A percentile compares a stretch with the other conserved stretches of the same genome.
Evolutionary conservation across 1,140 invertebrate genomes (phyloP).

Genomic region (Sminthurinus signatus): DNA sequence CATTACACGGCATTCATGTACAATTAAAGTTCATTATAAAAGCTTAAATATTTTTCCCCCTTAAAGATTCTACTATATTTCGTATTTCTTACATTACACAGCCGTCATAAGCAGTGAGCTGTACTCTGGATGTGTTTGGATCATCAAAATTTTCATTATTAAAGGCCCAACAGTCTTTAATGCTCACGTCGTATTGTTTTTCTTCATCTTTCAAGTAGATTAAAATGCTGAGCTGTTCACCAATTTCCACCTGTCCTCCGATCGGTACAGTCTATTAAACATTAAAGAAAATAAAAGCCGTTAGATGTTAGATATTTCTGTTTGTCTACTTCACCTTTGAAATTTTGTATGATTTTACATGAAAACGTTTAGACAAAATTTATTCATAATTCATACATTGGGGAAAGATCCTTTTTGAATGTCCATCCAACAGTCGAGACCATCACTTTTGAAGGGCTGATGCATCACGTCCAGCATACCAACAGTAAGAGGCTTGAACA

Average conservation of each 20-base stretch:
- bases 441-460: conserved; percentile 55
- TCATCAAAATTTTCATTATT: conserved; percentile 58
- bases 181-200: conserved; percentile 58
- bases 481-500: conserved; percentile 62
- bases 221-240: conserved; percentile 61
- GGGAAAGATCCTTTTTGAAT: conserved; percentile 63
- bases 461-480: conserved; percentile 64
- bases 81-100: conserved; percentile 56
- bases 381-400: no score
- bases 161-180: conserved; percentile 66
- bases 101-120: conserved; percentile 58
- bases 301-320: no score
- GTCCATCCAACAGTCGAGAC: conserved; percentile 69
- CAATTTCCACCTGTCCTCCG: conserved; percentile 59
- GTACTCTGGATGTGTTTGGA: conserved; percentile 54
- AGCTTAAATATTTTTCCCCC: conserved; percentile 7
- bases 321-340: no score
- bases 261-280: conserved; percentile 52
- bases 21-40: no score
- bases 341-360: no score
- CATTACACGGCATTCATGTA: no score
- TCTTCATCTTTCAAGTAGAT: conserved; percentile 61
- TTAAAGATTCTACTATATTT: background rate
- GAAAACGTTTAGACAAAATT: no score
- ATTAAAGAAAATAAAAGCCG: background rate